These are phyloP conservation scores for Actinia tenebrosa DNA, from an alignment of 64 coral and sea anemone genomes.

Conservation along the genomic window DNA sequence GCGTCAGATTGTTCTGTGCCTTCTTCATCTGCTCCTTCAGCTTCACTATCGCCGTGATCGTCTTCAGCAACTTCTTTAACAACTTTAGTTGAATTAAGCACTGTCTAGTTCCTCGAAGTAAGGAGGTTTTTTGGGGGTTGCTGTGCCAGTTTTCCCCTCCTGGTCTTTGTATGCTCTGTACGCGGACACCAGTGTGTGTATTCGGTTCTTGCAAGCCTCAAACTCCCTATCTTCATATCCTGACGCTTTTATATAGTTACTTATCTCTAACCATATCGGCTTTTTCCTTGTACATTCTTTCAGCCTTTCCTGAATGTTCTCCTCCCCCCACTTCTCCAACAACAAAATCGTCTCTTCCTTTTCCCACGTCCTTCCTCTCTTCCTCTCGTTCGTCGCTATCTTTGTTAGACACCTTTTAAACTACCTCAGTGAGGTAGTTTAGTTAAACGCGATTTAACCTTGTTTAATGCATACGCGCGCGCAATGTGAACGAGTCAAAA, in stretches of 20 bases:
- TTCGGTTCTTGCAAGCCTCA: not conserved
- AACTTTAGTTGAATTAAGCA: too few relatives aligned
- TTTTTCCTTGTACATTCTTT: constrained; percentile 42
- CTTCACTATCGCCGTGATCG: not conserved
- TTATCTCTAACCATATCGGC: not conserved
- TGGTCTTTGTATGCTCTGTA: constrained; percentile 29
- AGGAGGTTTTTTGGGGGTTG: constrained; percentile 29
- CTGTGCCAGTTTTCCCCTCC: not conserved
- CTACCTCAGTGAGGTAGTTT: too few relatives aligned
- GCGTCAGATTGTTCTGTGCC: not conserved
- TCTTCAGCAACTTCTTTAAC: too few relatives aligned
- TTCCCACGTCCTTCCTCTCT: too few relatives aligned
- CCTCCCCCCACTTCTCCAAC: constrained; percentile 41
- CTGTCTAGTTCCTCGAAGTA: constrained; percentile 24
- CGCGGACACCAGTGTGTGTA: constrained; percentile 21
- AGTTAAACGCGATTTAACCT: too few relatives aligned
- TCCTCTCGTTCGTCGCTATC: too few relatives aligned
- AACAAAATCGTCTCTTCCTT: constrained; percentile 8
- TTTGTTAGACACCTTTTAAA: too few relatives aligned
- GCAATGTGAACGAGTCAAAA: too few relatives aligned
- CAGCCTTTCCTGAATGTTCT: constrained; percentile 28
- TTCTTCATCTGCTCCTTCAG: not conserved
- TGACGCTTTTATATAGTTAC: not conserved
- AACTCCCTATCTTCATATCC: constrained; percentile 17
- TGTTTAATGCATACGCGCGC: too few relatives aligned